Evolutionary conservation across 2,797 vertebrate genomes (phyloP), one percentile per base, ranked within the genome.

Genomic region (Nyctalus aviator): DNA sequence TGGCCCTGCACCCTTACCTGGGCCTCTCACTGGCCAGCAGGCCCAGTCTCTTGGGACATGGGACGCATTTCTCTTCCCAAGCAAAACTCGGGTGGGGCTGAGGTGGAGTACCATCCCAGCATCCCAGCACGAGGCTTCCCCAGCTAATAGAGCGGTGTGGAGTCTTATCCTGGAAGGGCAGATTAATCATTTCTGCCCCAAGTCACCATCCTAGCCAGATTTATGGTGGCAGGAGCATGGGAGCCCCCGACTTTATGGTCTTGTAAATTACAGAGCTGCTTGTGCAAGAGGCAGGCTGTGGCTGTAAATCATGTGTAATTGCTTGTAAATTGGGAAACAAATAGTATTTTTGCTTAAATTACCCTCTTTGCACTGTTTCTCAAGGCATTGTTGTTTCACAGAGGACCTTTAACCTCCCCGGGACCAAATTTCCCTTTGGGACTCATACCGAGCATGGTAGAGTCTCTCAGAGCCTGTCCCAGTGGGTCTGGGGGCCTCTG

Each of bases 291-390:
- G 96, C 96, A 98, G 97, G 94, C 97, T 97, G 92, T 7, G 94
- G 87, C 97, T 95, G 97, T 98, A 98, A 98, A 98, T 98, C 98
- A 98, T 96, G 97, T 90, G 97, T 98, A 98, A 98, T 98, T 97
- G 98, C 98, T 97, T 98, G 97, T 98, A 98, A 98, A 98, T 98
- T 98, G 97, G 97, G 97, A 98, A 98, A 98, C 97, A 98, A 98
- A 98, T 97, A 98, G 97, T 98, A 97, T 97, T 97, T 98, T 98
- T 96, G 82, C 93, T 97, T 98, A 98, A 98, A 97, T 98, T 98
- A 97, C 82, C 0, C 96, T 94, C 91, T 97, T 97, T 94, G 85
- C 96, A 94, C 75, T 94, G 94, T 94, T 96, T 95, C 94, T 89
- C 46, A 68, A 81, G 95, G 90, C 89, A 95, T 25, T 57, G 68